These are phyloP conservation scores for Hemibagrus wyckioides DNA, from an alignment of 2,113 vertebrate genomes.

Conservation along the genomic window DNA sequence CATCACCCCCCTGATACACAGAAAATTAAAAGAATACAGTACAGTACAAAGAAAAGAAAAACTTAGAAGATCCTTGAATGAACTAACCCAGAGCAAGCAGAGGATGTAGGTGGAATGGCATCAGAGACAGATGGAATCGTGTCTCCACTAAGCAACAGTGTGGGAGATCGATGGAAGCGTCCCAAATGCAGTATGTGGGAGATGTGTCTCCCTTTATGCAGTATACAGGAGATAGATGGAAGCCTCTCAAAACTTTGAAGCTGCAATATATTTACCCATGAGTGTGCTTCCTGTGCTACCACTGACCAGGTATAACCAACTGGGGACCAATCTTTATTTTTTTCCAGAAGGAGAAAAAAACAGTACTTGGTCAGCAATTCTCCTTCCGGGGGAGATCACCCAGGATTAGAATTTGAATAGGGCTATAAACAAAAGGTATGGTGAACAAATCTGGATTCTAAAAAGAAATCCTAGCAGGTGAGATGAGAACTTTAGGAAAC, in stretches of 20 bases:
- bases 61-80: background rate
- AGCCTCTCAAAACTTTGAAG: background rate
- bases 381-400: background rate
- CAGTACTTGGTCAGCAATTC: background rate
- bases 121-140: slow-evolving; percentile 26
- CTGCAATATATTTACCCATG: background rate
- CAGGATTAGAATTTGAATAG: slow-evolving; percentile 1
- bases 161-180: slow-evolving; percentile 22
- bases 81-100: background rate
- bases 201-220: background rate
- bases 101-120: slow-evolving; percentile 11
- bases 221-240: background rate
- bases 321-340: background rate
- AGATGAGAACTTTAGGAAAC: background rate
- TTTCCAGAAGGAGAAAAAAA: background rate
- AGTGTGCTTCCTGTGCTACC: background rate
- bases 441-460: background rate
- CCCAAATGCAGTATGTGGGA: slow-evolving; percentile 20
- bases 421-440: background rate
- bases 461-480: background rate
- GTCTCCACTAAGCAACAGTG: slow-evolving; percentile 12
- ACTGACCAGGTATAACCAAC: background rate
- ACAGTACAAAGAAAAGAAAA: background rate
- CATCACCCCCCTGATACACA: background rate
- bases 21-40: background rate